Evolutionary conservation across 2,888 invertebrate species (phyloP).

Genomic region (Biston stratarius): DNA sequence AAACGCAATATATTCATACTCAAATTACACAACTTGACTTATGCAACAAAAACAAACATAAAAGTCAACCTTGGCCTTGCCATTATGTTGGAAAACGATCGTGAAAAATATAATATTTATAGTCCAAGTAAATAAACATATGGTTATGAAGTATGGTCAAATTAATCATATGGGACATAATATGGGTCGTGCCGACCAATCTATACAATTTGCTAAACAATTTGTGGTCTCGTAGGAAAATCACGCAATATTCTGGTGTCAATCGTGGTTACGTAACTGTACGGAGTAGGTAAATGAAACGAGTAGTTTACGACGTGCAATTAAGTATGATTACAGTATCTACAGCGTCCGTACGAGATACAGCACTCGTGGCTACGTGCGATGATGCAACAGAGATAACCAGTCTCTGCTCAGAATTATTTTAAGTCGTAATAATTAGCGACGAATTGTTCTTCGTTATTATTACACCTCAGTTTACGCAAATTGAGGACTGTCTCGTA

Average conservation of each 20-base stretch:
- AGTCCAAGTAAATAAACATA: conserved; percentile 20
- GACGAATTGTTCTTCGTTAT: neutral
- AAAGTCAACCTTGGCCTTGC: conserved; percentile 28
- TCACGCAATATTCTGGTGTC: conserved; percentile 44
- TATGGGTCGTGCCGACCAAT: conserved; percentile 24
- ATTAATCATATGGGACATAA: conserved; percentile 22
- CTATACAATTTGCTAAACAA: conserved; percentile 10
- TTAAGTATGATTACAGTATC: conserved; percentile 24
- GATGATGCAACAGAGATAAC: conserved; percentile 26
- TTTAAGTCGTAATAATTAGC: conserved; percentile 14
- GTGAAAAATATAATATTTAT: conserved; percentile 14
- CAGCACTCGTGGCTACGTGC: neutral
- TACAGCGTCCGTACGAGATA: conserved; percentile 5
- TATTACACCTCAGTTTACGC: neutral
- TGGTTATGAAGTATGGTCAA: conserved; percentile 21
- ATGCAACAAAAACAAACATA: conserved; percentile 19
- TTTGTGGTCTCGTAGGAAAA: conserved; percentile 34
- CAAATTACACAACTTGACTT: conserved; percentile 5
- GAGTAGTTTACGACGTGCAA: conserved; percentile 27
- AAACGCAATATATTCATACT: neutral
- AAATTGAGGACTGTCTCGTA: neutral
- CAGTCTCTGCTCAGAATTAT: conserved; percentile 5
- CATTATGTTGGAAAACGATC: conserved; percentile 18
- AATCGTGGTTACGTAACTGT: conserved; percentile 40
- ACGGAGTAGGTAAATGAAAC: conserved; percentile 24